Evolutionary conservation across 2,888 invertebrate species (phyloP).

Genomic region (Thymelicus lineola): DNA sequence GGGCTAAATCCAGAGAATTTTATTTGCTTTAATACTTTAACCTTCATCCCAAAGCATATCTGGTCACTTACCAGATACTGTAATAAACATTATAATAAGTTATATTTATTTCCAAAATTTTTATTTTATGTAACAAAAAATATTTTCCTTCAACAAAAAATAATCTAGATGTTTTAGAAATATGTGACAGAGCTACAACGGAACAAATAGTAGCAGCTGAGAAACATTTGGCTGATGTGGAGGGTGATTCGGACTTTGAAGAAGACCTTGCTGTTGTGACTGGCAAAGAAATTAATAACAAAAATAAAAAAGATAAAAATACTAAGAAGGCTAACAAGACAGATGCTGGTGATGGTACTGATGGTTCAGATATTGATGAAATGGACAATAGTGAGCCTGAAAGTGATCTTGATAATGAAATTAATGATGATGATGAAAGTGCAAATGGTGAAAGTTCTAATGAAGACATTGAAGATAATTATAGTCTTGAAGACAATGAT

Average conservation of each 20-base stretch:
- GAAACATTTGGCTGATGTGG: constrained; percentile 85
- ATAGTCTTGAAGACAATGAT: constrained; percentile 13
- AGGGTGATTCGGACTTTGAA: constrained; percentile 86
- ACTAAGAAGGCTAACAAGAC: constrained; percentile 43
- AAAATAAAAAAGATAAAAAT: constrained; percentile 52
- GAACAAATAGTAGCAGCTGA: constrained; percentile 86
- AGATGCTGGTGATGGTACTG: background rate
- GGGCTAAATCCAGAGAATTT: too few species aligned
- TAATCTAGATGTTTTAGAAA: constrained; percentile 88
- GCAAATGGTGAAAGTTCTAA: constrained; percentile 36
- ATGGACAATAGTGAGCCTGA: constrained; percentile 40
- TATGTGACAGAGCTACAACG: constrained; percentile 88
- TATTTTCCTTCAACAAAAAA: constrained; percentile 12
- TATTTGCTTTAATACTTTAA: too few species aligned
- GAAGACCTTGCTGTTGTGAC: constrained; percentile 86
- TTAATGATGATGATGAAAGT: constrained; percentile 38
- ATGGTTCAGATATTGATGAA: constrained; percentile 28
- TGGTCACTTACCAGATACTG: too few species aligned
- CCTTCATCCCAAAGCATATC: too few species aligned
- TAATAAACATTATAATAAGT: too few species aligned
- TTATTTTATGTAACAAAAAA: background rate
- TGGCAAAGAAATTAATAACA: constrained; percentile 65
- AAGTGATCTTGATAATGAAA: constrained; percentile 37
- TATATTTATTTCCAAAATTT: too few species aligned
- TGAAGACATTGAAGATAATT: constrained; percentile 35